Base-by-base conservation (phyloP, 2,888 invertebrate species). In the Malthinus flaveolus region DNA sequence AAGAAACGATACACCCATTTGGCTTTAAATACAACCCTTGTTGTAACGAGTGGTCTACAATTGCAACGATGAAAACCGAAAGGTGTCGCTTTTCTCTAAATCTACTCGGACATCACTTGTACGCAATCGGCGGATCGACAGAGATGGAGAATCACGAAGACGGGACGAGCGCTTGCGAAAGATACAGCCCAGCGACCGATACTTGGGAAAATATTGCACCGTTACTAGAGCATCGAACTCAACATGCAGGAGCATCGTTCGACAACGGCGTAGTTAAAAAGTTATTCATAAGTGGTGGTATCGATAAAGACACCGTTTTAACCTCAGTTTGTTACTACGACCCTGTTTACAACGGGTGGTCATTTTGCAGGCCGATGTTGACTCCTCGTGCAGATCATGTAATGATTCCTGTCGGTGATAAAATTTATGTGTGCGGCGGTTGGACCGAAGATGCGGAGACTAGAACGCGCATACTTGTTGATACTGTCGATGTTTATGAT, bases 1-100 rank as follows among this genome's bases (percentile, higher is more conserved):
- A 85, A 74, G 89, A 89, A 76, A 85, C 87, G 66, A 85, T 88
- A 51, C 89, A 89, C 78, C 87, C 88, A 0, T 89, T 87, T 73
- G 88, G 88, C 0, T 89, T 89, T 72, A 82, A 85, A 58, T 79
- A 75, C 60, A 75, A 73, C 61, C 87, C 89, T 0, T 76, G 83
- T 23, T 80, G 80, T 23, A 82, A 86, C 68, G 82, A 83, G 61
- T 90, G 89, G 89, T 81, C 81, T 5, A 86, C 86, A 4, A 86
- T 89, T 70, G 83, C 87, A 2, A 85, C 87, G 8, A 84, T 88
- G 82, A 82, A 84, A 65, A 78, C 83, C 46, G 87, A 88, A 71
- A 77, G 87, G 32, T 88, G 87, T 66, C 79, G 87, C 5, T 88
- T 88, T 73, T 85, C 87, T 1, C 73, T 88, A 47, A 87, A 84